A percentile compares a stretch with the other conserved stretches of the same genome.
Evolutionary conservation across 2,797 vertebrate species (phyloP).

Genomic region (Acomys russatus): DNA sequence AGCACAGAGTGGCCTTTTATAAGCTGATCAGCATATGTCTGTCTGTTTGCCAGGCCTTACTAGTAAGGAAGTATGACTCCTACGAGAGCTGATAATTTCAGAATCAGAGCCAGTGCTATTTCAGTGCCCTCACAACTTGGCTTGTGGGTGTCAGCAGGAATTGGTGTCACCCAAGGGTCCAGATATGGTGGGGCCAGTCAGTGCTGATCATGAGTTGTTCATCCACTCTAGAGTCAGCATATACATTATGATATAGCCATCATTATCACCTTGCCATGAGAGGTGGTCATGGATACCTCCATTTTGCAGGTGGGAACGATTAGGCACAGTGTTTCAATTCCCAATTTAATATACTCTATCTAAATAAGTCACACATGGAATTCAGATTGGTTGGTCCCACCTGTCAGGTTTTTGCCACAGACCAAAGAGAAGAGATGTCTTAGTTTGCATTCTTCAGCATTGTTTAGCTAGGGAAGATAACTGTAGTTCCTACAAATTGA

Average conservation of each 20-base stretch:
- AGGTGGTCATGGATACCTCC: background rate
- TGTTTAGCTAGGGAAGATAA: background rate
- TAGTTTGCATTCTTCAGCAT: background rate
- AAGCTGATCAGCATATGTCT: slow-evolving; percentile 62
- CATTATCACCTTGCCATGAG: background rate
- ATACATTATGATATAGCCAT: background rate
- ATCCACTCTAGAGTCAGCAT: background rate
- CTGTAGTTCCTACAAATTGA: background rate
- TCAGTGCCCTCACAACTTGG: background rate
- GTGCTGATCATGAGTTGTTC: slow-evolving; percentile 18
- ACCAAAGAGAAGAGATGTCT: background rate
- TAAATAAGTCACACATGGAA: background rate
- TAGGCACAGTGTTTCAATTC: background rate
- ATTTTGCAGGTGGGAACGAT: background rate
- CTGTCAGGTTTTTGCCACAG: background rate
- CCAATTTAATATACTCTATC: background rate
- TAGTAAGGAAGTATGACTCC: background rate
- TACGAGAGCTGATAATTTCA: slow-evolving; percentile 39
- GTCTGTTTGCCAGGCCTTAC: slow-evolving; percentile 18
- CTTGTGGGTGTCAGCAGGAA: background rate
- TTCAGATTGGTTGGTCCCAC: background rate
- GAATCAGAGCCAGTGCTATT: background rate
- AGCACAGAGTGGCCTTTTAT: slow-evolving; percentile 25
- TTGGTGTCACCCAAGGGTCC: background rate
- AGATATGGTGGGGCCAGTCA: background rate